Evolutionary conservation across 1,140 invertebrate genomes (phyloP).

Genomic region (Drosophila nasuta): DNA sequence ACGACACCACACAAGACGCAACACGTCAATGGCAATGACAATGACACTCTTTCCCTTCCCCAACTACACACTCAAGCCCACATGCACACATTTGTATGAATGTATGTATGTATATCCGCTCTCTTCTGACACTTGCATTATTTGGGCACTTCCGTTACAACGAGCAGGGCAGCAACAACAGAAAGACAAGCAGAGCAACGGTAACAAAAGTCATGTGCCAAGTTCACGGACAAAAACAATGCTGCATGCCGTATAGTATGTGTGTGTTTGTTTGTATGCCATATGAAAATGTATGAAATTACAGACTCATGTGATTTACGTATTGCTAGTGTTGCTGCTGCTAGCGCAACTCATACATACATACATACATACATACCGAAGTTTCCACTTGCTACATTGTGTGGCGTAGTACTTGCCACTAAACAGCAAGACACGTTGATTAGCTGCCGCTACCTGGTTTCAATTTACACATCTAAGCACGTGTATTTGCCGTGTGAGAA

Average conservation of each 20-base stretch:
- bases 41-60: constrained; percentile 19
- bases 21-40: constrained; percentile 18
- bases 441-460: constrained; percentile 54
- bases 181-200: constrained; percentile 45
- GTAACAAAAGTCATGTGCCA: constrained; percentile 58
- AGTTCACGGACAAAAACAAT: constrained; percentile 63
- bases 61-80: neutral
- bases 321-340: constrained; percentile 61
- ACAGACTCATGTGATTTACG: constrained; percentile 73
- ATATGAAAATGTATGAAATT: constrained; percentile 69
- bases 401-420: neutral
- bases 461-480: constrained; percentile 72
- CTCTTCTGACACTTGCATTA: constrained; percentile 30
- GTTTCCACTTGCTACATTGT: constrained; percentile 21
- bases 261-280: constrained; percentile 39
- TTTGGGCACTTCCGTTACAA: constrained; percentile 71
- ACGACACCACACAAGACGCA: constrained; percentile 25
- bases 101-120: neutral
- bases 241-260: constrained; percentile 8
- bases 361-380: no score
- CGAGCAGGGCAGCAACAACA: constrained; percentile 35
- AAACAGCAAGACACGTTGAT: constrained; percentile 40
- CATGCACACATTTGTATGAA: neutral
- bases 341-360: constrained; percentile 6
- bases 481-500: constrained; percentile 65